Evolutionary conservation across 2,888 invertebrate genomes (phyloP), one percentile per base, ranked within the genome.

Genomic region (Drosophila nr. perissopoda): DNA sequence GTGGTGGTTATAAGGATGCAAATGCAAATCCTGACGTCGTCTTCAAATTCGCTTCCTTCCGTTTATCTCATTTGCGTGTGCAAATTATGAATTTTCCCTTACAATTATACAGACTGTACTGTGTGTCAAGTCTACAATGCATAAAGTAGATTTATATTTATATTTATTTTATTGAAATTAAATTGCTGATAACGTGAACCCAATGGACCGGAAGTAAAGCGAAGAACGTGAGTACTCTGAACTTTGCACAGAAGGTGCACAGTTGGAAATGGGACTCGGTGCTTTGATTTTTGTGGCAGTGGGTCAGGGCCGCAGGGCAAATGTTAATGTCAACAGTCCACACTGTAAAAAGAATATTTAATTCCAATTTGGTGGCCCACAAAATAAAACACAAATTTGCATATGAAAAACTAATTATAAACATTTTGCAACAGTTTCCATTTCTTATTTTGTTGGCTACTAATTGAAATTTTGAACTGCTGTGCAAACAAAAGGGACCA

Each of bases 381-480:
- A 76, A 68, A 68, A 58, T 36, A 62, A 51, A 59, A 68, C 53
- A 49, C 16, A 74, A 70, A 90, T 89, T 87, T 90, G 87, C 87
- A 90, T 90, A 80, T 57, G 63, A 68, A 77, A 84, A 89, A 76
- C 87, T 90, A 88, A 88, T 88, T 90, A 89, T 67, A 78, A 79
- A 70, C 70, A 87, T 80, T 90, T 82, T 76, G 83, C 73, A 85
- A 69, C 80, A 81, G 58, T 79, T 76, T 78, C 59, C 52, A 53
- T 31, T 29, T 69, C 27, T 59, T 64, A 48, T 53, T 42, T 57
- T 25, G 40, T 62, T 27, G 36, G 27, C 13, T 13, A 69, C 78
- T 87, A 88, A 90, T 90, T 89, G 82, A 87, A 90, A 89, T 84
- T 83, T 80, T 62, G 54, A 74, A 78, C 87, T 81, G 80, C 81